These are phyloP conservation scores for Sminthurides aquaticus DNA, from an alignment of 2,888 invertebrate genomes.

Conservation along the genomic window DNA sequence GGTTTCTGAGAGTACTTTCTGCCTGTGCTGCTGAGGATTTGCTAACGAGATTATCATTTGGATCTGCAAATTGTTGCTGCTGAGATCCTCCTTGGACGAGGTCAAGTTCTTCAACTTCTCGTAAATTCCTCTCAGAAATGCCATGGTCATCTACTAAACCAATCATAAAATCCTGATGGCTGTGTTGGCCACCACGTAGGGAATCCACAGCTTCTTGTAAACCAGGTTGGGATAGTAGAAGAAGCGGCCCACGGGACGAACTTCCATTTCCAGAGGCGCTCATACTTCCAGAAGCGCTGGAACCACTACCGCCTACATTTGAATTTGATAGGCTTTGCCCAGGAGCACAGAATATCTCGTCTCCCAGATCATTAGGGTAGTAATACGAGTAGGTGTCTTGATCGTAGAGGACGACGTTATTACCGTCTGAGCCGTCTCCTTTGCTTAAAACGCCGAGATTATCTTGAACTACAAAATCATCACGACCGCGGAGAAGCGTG, in stretches of 20 bases:
- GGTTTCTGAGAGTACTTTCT: slow-evolving; percentile 39
- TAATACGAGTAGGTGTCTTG: slow-evolving; percentile 38
- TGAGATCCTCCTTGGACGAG: slow-evolving; percentile 1
- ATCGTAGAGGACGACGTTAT: slow-evolving; percentile 35
- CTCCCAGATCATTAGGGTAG: slow-evolving; percentile 29
- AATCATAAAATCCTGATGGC: slow-evolving; percentile 37
- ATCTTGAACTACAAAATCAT: slow-evolving; percentile 34
- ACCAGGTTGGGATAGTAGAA: slow-evolving; percentile 26
- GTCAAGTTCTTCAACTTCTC: slow-evolving; percentile 8
- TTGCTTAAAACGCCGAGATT: slow-evolving; percentile 22
- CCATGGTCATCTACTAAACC: slow-evolving; percentile 17
- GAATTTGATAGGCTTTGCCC: slow-evolving; percentile 1
- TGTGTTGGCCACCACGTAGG: slow-evolving; percentile 27
- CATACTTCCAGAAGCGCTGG: background rate
- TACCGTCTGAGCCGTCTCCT: slow-evolving; percentile 25
- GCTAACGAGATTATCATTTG: slow-evolving; percentile 28
- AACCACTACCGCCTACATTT: background rate
- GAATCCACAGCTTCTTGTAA: slow-evolving; percentile 30
- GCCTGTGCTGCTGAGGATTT: slow-evolving; percentile 28
- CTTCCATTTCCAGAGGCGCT: slow-evolving; percentile 2
- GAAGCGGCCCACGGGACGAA: slow-evolving; percentile 22
- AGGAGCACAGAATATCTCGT: slow-evolving; percentile 32
- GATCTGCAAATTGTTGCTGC: slow-evolving; percentile 32
- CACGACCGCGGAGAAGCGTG: slow-evolving; percentile 27
- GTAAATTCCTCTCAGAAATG: slow-evolving; percentile 20